Evolutionary conservation across 2,888 invertebrate species (phyloP).

Genomic region (Hydriomena furcata): DNA sequence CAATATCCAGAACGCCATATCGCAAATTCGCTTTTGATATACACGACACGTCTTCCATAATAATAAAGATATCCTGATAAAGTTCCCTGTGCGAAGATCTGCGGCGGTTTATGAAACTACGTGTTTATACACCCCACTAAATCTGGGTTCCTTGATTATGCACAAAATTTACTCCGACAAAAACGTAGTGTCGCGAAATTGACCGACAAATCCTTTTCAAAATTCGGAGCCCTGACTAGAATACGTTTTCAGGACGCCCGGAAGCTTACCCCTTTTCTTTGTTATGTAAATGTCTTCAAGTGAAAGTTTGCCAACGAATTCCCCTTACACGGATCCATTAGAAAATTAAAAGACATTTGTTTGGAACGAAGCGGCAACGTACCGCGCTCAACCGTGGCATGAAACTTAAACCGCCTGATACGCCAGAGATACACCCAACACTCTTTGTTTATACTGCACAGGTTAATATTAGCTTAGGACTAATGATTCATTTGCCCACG

Average conservation of each 20-base stretch:
- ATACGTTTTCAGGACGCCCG: slow-evolving; percentile 64
- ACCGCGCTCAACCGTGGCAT: slow-evolving; percentile 1
- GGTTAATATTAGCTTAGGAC: slow-evolving; percentile 74
- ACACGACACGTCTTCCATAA: slow-evolving; percentile 38
- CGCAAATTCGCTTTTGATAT: slow-evolving; percentile 38
- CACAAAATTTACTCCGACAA: slow-evolving; percentile 56
- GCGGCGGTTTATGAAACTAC: slow-evolving; percentile 49
- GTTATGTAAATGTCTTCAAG: slow-evolving; percentile 74
- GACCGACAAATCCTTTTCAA: slow-evolving; percentile 70
- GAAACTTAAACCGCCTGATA: slow-evolving; percentile 39
- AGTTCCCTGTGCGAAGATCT: slow-evolving; percentile 40
- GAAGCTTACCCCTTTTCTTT: slow-evolving; percentile 70
- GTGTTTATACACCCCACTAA: slow-evolving; percentile 44
- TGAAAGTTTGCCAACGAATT: slow-evolving; percentile 71
- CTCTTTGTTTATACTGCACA: slow-evolving; percentile 61
- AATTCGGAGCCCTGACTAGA: slow-evolving; percentile 67
- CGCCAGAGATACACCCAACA: slow-evolving; percentile 56
- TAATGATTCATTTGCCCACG: slow-evolving; percentile 70
- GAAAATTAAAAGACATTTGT: slow-evolving; percentile 75
- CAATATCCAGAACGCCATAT: slow-evolving; percentile 25
- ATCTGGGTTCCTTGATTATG: slow-evolving; percentile 50
- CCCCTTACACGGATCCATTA: slow-evolving; percentile 71
- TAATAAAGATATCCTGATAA: slow-evolving; percentile 44
- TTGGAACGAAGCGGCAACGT: slow-evolving; percentile 53
- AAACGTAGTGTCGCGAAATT: slow-evolving; percentile 62